Evolutionary conservation across 1,140 invertebrate species (phyloP).

Genomic region (Leucophenga varia): DNA sequence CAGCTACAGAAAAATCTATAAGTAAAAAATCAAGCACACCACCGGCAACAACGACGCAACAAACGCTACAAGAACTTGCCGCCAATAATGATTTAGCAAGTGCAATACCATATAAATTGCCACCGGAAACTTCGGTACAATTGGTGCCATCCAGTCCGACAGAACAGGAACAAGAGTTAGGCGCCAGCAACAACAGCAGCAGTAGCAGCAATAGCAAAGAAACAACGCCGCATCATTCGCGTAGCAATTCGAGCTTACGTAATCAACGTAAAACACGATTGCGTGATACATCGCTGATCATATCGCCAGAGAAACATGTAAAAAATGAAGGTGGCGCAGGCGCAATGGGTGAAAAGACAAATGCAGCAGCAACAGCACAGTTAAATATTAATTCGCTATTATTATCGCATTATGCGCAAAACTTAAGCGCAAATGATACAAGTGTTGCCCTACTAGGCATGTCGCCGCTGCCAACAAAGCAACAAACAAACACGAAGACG

Average conservation of each 20-base stretch:
- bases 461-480: slow-evolving; percentile 34
- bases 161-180: slow-evolving; percentile 19
- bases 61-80: slow-evolving; percentile 5
- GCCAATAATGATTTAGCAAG: slow-evolving; percentile 35
- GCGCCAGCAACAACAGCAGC: not conserved
- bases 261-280: slow-evolving; percentile 21
- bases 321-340: not conserved
- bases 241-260: slow-evolving; percentile 9
- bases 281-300: slow-evolving; percentile 5
- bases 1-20: slow-evolving; percentile 18
- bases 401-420: slow-evolving; percentile 31
- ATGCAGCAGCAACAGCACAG: slow-evolving; percentile 29
- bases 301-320: not conserved
- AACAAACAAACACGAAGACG: slow-evolving; percentile 13
- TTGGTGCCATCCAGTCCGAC: slow-evolving; percentile 46
- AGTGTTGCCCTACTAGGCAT: slow-evolving; percentile 17
- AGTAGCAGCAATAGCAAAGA: slow-evolving; percentile 1
- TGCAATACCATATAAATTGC: slow-evolving; percentile 47
- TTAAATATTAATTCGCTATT: slow-evolving; percentile 28
- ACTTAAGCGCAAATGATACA: not conserved
- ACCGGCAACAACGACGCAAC: slow-evolving; percentile 12
- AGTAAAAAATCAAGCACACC: slow-evolving; percentile 10
- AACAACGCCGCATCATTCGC: slow-evolving; percentile 1
- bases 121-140: slow-evolving; percentile 50
- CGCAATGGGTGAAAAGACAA: slow-evolving; percentile 4